Base-by-base conservation (phyloP, 2,888 invertebrate species). In the Drosophila pseudotakahashii region DNA sequence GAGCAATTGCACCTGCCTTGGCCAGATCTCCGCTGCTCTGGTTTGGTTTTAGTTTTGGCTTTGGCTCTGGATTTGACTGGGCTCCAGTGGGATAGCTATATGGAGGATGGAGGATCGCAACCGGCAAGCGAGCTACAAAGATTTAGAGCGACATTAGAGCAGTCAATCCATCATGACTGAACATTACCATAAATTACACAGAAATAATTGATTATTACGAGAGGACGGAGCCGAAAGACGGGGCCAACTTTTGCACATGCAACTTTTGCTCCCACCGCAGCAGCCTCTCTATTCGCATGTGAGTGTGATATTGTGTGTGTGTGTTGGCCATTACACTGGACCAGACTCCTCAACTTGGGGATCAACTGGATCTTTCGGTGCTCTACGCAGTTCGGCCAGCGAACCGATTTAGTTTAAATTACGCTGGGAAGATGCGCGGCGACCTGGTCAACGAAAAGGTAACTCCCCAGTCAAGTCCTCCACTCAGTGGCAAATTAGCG, bases 171-270 rank as follows among this genome's bases (percentile, higher is more conserved):
- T 92, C 92, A 92, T 91, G 92, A 89, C 89, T 89, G 90, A 91
- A 91, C 92, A 92, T 91, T 91, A 92, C 92, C 91, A 92, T 92
- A 92, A 92, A 92, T 92, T 92, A 92, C 91, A 91, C 90, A 91
- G 90, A 90, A 90, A 91, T 92, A 92, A 92, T 92, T 92, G 92
- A 92, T 92, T 92, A 92, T 92, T 92, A 92, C 90, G 90, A 90
- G 89, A 78, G 83, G 81, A 82, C 81, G 81, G 72, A 53, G 68
- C 34, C 48, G 67, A 68, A 73, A 52, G 66, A 47, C 67, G 53
- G 64, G 67, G 70, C 79, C 76, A 70, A 75, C 73, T 76, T 47
- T 75, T 57, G 72, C 75, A 77, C 80, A 76, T 76, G 76, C 71
- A 73, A 14, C 14, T 39, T 14, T 30, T 30, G 81, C 70, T 74